phyloP scores from a whole-genome alignment of 2,888 invertebrate genomes.

The Ectemnius cavifrons region DNA sequence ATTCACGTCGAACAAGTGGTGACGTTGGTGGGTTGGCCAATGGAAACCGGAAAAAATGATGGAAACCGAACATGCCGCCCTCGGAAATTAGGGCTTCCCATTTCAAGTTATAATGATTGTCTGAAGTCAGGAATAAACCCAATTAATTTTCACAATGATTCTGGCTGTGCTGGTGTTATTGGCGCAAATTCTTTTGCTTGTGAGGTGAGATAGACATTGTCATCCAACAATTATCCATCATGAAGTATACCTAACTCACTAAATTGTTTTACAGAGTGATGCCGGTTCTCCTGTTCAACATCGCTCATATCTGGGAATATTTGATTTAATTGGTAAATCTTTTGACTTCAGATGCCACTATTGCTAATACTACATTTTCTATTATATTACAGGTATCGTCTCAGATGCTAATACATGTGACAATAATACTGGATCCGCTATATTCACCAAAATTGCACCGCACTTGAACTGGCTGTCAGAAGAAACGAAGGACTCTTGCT shows the following conservation, averaged over 20 bases:
- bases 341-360: background rate
- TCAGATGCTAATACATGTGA: conserved; percentile 79
- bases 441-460: conserved; percentile 79
- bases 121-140: conserved; percentile 72
- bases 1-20: conserved; percentile 79
- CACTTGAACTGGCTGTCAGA: conserved; percentile 81
- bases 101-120: conserved; percentile 78
- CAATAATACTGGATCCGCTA: conserved; percentile 74
- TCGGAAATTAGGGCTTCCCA: conserved; percentile 80
- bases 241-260: background rate
- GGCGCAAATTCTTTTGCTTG: conserved; percentile 79
- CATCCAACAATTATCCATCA: background rate
- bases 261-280: conserved; percentile 78
- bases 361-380: background rate
- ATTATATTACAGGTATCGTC: conserved; percentile 77
- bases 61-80: conserved; percentile 77
- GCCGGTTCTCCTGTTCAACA: conserved; percentile 81
- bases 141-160: conserved; percentile 77
- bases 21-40: conserved; percentile 79
- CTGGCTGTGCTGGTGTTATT: conserved; percentile 81
- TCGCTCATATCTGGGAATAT: conserved; percentile 78
- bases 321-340: conserved; percentile 79
- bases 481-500: conserved; percentile 81
- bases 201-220: conserved; percentile 73
- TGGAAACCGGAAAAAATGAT: conserved; percentile 57